Evolutionary conservation across 2,888 invertebrate species (phyloP), one percentile per base, ranked within the genome.

Genomic region (Cryptosula pallasiana): DNA sequence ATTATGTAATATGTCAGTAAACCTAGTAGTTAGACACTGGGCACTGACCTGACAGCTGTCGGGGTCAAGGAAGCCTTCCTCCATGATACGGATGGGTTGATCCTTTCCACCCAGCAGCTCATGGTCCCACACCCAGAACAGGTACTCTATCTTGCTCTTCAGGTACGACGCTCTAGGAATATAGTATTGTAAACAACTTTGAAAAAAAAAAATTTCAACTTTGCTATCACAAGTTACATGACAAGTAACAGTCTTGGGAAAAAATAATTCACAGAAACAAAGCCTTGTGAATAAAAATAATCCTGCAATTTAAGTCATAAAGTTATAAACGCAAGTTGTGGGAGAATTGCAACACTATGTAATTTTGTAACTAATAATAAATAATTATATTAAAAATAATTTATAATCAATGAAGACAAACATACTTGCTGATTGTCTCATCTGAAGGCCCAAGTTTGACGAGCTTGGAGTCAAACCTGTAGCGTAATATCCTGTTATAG

Each of bases 121-220:
- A 3, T 82, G 82, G 72, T 84, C 81, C 80, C 81, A 83, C 73
- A 81, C 81, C 81, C 82, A 83, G 76, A 84, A 85, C 73, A 85
- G 75, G 74, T 84, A 85, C 74, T 85, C 85, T 73, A 83, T 73
- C 13, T 76, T 72, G 32, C 73, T 75, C 45, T 71, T 73, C 32
- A 63, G 27, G n/a, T 32, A 63, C 25, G 25, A 29, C 13, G 63
- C 34, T 29, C 29, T 69, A n/a, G n/a, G n/a, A n/a, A n/a, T n/a
- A n/a, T n/a, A n/a, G n/a, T n/a, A n/a, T n/a, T n/a, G n/a, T n/a
- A n/a, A n/a, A n/a, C n/a, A n/a, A n/a, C n/a, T n/a, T n/a, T n/a
- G n/a, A n/a, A n/a, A n/a, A n/a, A n/a, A n/a, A n/a, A n/a, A n/a
- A n/a, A n/a, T n/a, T n/a, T n/a, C n/a, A n/a, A n/a, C n/a, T n/a